Evolutionary conservation across 1,140 invertebrate genomes (phyloP).

Genomic region (Plutomurus gul): DNA sequence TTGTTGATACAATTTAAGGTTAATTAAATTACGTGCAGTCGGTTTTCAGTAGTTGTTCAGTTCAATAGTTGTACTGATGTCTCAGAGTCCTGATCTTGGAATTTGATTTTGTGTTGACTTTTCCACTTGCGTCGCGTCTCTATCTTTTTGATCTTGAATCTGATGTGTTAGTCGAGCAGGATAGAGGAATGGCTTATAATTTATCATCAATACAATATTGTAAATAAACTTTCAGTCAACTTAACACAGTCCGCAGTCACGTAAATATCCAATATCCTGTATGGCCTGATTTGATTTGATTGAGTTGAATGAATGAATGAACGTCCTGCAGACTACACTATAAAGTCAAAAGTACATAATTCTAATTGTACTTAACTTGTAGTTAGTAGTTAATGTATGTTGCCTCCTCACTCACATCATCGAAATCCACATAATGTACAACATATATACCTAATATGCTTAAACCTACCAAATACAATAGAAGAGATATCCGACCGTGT

Average conservation of each 20-base stretch:
- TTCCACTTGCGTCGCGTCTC: no score
- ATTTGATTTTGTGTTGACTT: background rate
- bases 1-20: no score
- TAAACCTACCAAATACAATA: no score
- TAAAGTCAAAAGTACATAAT: no score
- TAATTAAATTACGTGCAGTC: background rate
- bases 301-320: constrained; percentile 9
- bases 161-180: background rate
- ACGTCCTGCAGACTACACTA: background rate
- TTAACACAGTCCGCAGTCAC: no score
- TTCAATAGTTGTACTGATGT: background rate
- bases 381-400: constrained; percentile 19
- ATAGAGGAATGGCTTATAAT: background rate
- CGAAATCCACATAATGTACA: background rate
- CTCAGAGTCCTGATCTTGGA: background rate
- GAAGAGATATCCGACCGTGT: constrained; percentile 14
- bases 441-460: background rate
- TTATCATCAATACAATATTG: background rate
- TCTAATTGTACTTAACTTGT: constrained; percentile 6
- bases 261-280: background rate
- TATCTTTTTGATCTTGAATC: background rate
- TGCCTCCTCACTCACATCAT: constrained; percentile 11
- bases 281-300: constrained; percentile 19
- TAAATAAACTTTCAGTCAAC: background rate
- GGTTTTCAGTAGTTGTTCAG: no score